Evolutionary conservation across 2,113 vertebrate species (phyloP).

Genomic region (Chlamydotis undulata): DNA sequence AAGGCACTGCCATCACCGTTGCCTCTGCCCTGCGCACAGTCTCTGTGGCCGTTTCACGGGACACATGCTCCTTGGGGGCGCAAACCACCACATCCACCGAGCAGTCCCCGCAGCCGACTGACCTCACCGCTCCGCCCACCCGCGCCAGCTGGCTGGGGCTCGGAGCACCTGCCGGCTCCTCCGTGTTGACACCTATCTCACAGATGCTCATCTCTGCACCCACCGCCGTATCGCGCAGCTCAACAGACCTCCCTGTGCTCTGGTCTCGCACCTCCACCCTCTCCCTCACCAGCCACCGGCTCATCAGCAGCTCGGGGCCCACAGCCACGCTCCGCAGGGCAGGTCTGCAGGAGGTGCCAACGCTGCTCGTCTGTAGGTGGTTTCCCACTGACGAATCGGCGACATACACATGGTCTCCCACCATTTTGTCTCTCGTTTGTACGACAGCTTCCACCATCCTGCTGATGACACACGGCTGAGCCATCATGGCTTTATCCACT

Average conservation of each 20-base stretch:
- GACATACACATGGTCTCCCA: conserved; percentile 78
- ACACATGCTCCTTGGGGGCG: conserved; percentile 64
- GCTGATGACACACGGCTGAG: conserved; percentile 80
- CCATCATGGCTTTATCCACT: conserved; percentile 84
- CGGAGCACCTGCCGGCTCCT: conserved; percentile 48
- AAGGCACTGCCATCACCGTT: conserved; percentile 79
- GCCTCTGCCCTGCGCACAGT: conserved; percentile 71
- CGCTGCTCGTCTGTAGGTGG: conserved; percentile 57
- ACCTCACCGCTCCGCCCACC: conserved; percentile 65
- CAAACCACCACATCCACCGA: conserved; percentile 79
- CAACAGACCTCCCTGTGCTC: conserved; percentile 66
- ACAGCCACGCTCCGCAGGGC: neutral
- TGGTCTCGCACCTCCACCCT: conserved; percentile 76
- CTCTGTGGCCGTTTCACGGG: conserved; percentile 78
- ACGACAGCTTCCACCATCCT: conserved; percentile 82
- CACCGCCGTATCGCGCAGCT: conserved; percentile 71
- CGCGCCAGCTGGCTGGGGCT: conserved; percentile 21
- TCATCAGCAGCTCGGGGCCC: conserved; percentile 86
- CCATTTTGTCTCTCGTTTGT: conserved; percentile 81
- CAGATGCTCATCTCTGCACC: conserved; percentile 71
- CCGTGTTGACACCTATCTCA: conserved; percentile 85
- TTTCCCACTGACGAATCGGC: conserved; percentile 70
- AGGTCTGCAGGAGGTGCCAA: conserved; percentile 81
- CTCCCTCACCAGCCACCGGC: conserved; percentile 83
- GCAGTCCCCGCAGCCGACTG: conserved; percentile 88